These are phyloP conservation scores for Luidia sarsii DNA, from an alignment of 53 echinoderm and acorn worm species.

Conservation along the genomic window DNA sequence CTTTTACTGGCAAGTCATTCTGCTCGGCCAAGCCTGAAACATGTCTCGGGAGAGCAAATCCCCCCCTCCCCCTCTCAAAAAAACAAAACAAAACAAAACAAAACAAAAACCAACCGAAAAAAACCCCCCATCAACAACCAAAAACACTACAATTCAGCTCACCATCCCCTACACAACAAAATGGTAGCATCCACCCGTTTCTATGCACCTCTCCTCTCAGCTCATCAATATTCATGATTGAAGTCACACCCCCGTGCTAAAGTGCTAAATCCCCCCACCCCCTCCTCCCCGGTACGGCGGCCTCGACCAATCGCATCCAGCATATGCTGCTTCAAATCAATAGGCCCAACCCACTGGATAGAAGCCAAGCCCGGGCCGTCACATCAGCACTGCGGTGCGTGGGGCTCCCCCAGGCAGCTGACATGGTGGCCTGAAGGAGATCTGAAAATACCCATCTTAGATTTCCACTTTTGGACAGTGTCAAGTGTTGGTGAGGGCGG, in stretches of 20 bases:
- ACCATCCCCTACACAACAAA: not conserved
- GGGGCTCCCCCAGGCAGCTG: slow-evolving; percentile 4
- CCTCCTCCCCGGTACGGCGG: slow-evolving; percentile 19
- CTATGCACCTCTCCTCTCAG: too few relatives aligned
- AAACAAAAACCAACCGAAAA: not conserved
- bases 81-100: too few relatives aligned
- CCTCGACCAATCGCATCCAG: not conserved
- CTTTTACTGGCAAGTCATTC: too few relatives aligned
- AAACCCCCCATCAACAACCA: not conserved
- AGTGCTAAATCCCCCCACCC: too few relatives aligned
- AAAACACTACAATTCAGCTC: not conserved
- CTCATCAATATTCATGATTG: slow-evolving; percentile 39
- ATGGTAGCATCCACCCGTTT: slow-evolving; percentile 19
- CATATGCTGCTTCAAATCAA: slow-evolving; percentile 38
- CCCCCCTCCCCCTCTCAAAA: too few relatives aligned
- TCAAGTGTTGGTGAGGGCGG: slow-evolving; percentile 42
- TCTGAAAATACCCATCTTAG: too few relatives aligned
- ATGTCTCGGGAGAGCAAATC: too few relatives aligned
- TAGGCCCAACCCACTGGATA: not conserved
- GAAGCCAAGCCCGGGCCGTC: not conserved
- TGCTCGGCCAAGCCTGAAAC: too few relatives aligned
- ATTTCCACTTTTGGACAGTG: slow-evolving; percentile 18
- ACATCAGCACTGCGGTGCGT: not conserved
- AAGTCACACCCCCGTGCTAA: slow-evolving; percentile 5
- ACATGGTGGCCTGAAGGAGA: not conserved